Percentiles rank a stretch among this genome's conserved stretches.
Evolutionary conservation across 2,113 vertebrate species (phyloP).

Genomic region (Ancistrus triradiatus): DNA sequence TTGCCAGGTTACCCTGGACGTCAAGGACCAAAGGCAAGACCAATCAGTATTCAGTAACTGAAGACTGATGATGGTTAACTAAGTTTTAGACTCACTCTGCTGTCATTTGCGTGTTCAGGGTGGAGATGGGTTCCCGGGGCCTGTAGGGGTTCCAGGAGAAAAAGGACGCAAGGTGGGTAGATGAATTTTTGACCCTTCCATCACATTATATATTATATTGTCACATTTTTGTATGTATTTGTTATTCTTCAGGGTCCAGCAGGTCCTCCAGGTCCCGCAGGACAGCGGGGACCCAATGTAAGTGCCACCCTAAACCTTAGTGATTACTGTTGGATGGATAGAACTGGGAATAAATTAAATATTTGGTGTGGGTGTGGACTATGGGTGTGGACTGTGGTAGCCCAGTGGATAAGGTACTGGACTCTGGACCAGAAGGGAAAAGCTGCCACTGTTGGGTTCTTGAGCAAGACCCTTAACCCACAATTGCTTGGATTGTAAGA

Average conservation of each 20-base stretch:
- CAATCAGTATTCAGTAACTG: not conserved
- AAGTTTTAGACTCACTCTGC: not conserved
- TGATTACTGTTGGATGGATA: not conserved
- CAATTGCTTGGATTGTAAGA: no score
- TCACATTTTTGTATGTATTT: not conserved
- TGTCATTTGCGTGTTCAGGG: slow-evolving; percentile 65
- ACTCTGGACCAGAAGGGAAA: no score
- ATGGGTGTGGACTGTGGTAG: no score
- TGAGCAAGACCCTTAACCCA: no score
- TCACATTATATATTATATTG: not conserved
- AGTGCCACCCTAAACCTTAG: slow-evolving; percentile 51
- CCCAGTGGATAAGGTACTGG: no score
- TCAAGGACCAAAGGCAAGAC: slow-evolving; percentile 84
- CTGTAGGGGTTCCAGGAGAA: slow-evolving; percentile 78
- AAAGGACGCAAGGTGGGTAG: slow-evolving; percentile 92
- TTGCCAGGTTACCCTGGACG: slow-evolving; percentile 89
- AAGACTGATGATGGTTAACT: no score
- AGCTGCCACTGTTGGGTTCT: no score
- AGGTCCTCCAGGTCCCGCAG: slow-evolving; percentile 83
- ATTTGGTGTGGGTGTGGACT: no score
- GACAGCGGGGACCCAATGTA: slow-evolving; percentile 91
- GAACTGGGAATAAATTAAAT: no score
- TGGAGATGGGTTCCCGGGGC: slow-evolving; percentile 86
- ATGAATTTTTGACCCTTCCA: no score
- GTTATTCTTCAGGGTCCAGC: slow-evolving; percentile 76